phyloP scores from a whole-genome alignment of 1,140 invertebrate species.

The Octopus sinensis region DNA sequence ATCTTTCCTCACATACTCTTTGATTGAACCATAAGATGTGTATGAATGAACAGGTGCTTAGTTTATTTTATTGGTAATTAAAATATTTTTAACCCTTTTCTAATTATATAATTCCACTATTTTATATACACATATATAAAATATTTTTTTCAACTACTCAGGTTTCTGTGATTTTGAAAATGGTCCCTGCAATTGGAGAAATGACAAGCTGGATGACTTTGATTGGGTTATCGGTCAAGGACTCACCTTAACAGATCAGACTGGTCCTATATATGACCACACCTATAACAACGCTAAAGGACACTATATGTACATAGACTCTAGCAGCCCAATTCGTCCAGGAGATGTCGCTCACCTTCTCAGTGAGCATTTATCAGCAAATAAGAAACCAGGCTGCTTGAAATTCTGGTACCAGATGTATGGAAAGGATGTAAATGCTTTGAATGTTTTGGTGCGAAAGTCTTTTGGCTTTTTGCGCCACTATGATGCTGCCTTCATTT shows the following conservation, averaged over 20 bases:
- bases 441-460: constrained; percentile 40
- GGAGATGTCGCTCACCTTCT: constrained; percentile 42
- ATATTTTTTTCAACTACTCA: constrained; percentile 24
- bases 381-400: constrained; percentile 31
- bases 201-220: constrained; percentile 37
- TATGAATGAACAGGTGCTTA: too few relatives aligned
- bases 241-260: constrained; percentile 30
- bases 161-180: constrained; percentile 40
- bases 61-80: neutral
- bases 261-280: constrained; percentile 46
- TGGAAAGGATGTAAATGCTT: constrained; percentile 32
- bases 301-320: constrained; percentile 50
- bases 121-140: neutral
- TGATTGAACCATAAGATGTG: too few relatives aligned
- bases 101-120: neutral
- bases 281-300: constrained; percentile 34
- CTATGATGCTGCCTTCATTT: constrained; percentile 18
- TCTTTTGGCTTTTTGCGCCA: constrained; percentile 36
- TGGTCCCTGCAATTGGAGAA: constrained; percentile 39
- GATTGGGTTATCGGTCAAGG: constrained; percentile 43
- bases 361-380: constrained; percentile 24
- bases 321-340: constrained; percentile 33
- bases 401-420: constrained; percentile 47
- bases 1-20: too few relatives aligned
- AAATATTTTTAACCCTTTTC: neutral